Percentiles rank a stretch among this genome's conserved stretches.
Conservation (phyloP, 2,113 vertebrate species). For the Panthera uncia region DNA sequence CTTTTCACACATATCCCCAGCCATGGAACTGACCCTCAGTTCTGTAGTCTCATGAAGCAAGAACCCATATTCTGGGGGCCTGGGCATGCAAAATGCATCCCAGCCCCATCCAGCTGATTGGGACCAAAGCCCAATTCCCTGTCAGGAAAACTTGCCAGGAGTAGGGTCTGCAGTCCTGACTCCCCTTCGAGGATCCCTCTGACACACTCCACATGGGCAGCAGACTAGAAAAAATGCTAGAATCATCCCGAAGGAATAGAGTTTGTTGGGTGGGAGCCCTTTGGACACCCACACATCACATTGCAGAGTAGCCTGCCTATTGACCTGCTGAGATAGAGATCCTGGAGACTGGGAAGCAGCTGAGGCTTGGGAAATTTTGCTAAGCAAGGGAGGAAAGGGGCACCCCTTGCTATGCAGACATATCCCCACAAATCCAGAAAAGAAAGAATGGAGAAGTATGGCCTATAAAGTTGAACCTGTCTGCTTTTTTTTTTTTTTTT, state of each 20-base stretch:
- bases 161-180: background rate
- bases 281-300: background rate
- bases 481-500: background rate
- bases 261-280: background rate
- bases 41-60: background rate
- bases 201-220: background rate
- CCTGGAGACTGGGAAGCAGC: background rate
- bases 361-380: background rate
- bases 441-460: background rate
- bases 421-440: background rate
- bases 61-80: background rate
- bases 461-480: background rate
- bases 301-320: background rate
- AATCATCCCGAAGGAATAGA: background rate
- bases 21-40: background rate
- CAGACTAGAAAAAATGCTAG: background rate
- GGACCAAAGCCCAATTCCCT: background rate
- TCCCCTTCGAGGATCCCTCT: background rate
- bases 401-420: background rate
- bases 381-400: background rate
- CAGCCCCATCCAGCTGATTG: background rate
- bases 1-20: conserved; percentile 31
- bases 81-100: background rate
- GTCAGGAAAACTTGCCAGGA: background rate
- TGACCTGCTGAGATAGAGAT: background rate